Conservation (phyloP, 1,140 invertebrate species). For the Drosophila ogumai region DNA sequence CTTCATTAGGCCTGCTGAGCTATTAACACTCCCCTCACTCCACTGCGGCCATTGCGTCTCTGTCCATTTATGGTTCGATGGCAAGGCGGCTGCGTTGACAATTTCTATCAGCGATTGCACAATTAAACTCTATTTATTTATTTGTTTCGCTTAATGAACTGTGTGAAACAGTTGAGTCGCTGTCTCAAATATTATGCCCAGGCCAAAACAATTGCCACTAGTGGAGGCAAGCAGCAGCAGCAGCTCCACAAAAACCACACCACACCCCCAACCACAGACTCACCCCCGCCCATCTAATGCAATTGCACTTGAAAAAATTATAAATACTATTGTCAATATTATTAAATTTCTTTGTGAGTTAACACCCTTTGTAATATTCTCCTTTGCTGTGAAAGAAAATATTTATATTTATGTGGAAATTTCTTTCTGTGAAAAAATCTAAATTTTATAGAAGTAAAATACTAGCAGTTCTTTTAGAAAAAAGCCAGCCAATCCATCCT, state of each 20-base stretch:
- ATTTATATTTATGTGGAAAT: too few species aligned
- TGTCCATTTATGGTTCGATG: constrained; percentile 33
- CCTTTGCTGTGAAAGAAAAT: too few species aligned
- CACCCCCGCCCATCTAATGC: constrained; percentile 32
- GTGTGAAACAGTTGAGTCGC: constrained; percentile 68
- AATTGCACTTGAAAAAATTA: constrained; percentile 16
- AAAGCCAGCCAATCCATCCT: background rate
- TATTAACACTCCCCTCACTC: constrained; percentile 36
- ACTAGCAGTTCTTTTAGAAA: too few species aligned
- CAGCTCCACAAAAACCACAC: constrained; percentile 14
- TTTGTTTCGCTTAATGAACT: constrained; percentile 77
- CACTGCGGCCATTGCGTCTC: constrained; percentile 8
- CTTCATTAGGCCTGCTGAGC: constrained; percentile 70
- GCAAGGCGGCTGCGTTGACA: constrained; percentile 58
- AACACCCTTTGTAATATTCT: too few species aligned
- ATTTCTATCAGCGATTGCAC: constrained; percentile 71
- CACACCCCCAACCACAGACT: constrained; percentile 23
- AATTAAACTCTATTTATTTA: constrained; percentile 78
- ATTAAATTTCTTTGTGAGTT: too few species aligned
- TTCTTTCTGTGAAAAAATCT: too few species aligned
- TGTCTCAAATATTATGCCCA: constrained; percentile 30
- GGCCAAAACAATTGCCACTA: constrained; percentile 53
- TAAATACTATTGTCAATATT: background rate
- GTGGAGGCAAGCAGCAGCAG: background rate
- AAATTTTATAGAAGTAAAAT: too few species aligned